Evolutionary conservation across 2,113 vertebrate genomes (phyloP).

Genomic region (Artemisiospiza belli): DNA sequence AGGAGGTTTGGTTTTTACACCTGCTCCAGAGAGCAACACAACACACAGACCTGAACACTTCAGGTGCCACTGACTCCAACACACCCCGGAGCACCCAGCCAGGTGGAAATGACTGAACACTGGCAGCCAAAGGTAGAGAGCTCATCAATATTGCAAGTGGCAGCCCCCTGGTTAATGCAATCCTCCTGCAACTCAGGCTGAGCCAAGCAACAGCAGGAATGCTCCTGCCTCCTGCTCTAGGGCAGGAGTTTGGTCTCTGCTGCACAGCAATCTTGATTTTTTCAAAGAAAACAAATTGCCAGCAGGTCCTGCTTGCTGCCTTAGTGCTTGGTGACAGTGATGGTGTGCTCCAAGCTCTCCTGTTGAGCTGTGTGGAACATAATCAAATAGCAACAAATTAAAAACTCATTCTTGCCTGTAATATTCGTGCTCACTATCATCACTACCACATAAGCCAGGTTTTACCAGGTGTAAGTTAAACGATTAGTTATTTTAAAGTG

Average conservation of each 20-base stretch:
- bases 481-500: background rate
- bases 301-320: background rate
- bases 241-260: background rate
- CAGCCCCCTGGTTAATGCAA: background rate
- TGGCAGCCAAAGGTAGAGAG: background rate
- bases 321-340: background rate
- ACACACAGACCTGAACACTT: background rate
- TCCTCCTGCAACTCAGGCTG: background rate
- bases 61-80: background rate
- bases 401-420: background rate
- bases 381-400: background rate
- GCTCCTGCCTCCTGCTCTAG: background rate
- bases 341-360: background rate
- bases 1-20: background rate
- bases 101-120: background rate
- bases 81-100: background rate
- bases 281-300: background rate
- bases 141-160: slow-evolving; percentile 3
- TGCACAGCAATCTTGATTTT: background rate
- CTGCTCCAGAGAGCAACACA: background rate
- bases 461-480: background rate
- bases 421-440: background rate
- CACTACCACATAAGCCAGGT: background rate
- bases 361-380: background rate
- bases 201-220: background rate